Evolutionary conservation across 2,113 vertebrate genomes (phyloP).

Genomic region (Gymnarchus niloticus): DNA sequence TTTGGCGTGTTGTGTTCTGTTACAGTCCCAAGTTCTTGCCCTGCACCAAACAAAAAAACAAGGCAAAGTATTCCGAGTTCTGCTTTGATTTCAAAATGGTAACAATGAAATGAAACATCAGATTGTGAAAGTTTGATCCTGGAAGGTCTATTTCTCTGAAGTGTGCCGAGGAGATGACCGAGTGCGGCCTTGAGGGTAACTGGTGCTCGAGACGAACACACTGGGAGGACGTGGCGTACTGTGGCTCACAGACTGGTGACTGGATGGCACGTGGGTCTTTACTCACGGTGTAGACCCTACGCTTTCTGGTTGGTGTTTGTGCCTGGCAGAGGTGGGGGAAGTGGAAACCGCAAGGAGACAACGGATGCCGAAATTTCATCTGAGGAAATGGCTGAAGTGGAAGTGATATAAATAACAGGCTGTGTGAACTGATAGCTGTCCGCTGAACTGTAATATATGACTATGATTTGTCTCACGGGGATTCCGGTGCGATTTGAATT

Average conservation of each 20-base stretch:
- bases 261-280: neutral
- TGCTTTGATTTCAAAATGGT: neutral
- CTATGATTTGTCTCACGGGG: neutral
- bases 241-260: neutral
- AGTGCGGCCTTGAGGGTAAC: neutral
- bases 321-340: neutral
- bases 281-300: neutral
- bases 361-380: constrained; percentile 17
- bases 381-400: constrained; percentile 28
- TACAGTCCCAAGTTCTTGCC: neutral
- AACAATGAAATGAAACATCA: neutral
- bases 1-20: neutral
- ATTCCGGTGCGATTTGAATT: neutral
- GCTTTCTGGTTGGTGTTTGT: neutral
- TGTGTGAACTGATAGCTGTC: neutral
- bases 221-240: neutral
- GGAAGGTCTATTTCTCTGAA: neutral
- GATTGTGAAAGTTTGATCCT: no score
- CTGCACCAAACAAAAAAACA: neutral
- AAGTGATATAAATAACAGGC: constrained; percentile 7
- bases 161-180: neutral
- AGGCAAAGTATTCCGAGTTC: neutral
- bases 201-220: neutral
- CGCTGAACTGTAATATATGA: no score
- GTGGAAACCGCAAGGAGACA: constrained; percentile 18